A percentile compares a stretch with the other conserved stretches of the same genome.
Conservation (phyloP, 2,113 vertebrate genomes). For the Nanger granti region DNA sequence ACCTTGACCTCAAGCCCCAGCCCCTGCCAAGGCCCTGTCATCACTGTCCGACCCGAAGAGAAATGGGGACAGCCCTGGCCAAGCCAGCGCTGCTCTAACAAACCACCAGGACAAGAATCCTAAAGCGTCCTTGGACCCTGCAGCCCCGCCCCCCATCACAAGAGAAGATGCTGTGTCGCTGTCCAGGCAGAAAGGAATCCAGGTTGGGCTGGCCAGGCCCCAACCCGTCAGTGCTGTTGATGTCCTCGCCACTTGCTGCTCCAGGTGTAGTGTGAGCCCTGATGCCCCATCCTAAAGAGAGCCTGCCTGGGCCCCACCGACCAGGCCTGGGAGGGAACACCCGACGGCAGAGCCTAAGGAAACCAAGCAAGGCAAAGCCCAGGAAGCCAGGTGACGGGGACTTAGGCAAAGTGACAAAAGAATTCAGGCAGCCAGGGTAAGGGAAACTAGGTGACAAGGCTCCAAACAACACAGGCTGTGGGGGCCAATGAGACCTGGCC, state of each 20-base stretch:
- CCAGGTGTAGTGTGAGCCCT: background rate
- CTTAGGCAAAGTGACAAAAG: background rate
- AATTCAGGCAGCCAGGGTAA: background rate
- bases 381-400: background rate
- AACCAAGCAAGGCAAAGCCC: background rate
- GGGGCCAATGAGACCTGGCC: background rate
- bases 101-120: background rate
- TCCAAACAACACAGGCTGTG: background rate
- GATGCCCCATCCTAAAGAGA: background rate
- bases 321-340: background rate
- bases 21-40: conserved; percentile 17
- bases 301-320: background rate
- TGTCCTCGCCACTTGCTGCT: background rate
- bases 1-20: background rate
- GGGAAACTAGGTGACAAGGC: background rate
- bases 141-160: background rate
- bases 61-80: background rate
- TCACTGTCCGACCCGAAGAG: background rate
- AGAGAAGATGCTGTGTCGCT: background rate
- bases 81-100: background rate
- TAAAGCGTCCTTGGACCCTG: background rate
- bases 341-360: background rate
- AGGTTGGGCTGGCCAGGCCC: background rate
- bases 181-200: conserved; percentile 40
- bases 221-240: background rate